These are phyloP conservation scores for Syrmaticus mikado DNA, from an alignment of 2,113 vertebrate species.

Conservation along the genomic window DNA sequence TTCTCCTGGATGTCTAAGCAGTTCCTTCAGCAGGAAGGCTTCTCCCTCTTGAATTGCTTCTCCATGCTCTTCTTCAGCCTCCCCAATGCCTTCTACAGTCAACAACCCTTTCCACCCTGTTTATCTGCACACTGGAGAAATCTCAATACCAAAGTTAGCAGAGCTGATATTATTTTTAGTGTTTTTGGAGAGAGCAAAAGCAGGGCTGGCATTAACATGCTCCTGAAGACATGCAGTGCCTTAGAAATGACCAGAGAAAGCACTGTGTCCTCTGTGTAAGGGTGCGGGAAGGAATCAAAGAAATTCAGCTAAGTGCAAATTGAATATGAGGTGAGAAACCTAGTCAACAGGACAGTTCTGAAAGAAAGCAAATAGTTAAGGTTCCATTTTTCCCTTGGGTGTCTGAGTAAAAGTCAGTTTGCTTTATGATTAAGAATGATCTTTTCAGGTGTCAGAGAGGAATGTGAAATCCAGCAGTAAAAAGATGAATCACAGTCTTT, in stretches of 20 bases:
- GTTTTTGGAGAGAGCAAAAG: background rate
- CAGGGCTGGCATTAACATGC: background rate
- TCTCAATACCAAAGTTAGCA: too few species aligned
- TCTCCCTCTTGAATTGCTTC: background rate
- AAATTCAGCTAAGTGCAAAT: background rate
- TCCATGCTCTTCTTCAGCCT: background rate
- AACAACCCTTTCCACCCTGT: background rate
- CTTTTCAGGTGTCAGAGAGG: constrained; percentile 69
- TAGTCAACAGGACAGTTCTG: background rate
- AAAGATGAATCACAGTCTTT: constrained; percentile 70
- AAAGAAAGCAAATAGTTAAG: constrained; percentile 41
- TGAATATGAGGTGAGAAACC: constrained; percentile 33
- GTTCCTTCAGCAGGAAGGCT: background rate
- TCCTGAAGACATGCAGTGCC: accelerated
- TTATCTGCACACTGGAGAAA: background rate
- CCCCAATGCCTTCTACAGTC: background rate
- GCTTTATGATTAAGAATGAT: constrained; percentile 46
- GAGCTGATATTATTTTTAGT: too few species aligned
- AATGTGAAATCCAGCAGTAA: constrained; percentile 47
- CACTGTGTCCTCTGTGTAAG: background rate
- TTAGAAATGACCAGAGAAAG: background rate
- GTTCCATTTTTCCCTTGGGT: background rate
- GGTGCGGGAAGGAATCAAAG: background rate
- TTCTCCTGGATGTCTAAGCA: background rate
- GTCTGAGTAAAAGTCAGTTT: constrained; percentile 9